Base-by-base conservation (phyloP, 2,888 invertebrate genomes). In the Alentia gelatinosa region DNA sequence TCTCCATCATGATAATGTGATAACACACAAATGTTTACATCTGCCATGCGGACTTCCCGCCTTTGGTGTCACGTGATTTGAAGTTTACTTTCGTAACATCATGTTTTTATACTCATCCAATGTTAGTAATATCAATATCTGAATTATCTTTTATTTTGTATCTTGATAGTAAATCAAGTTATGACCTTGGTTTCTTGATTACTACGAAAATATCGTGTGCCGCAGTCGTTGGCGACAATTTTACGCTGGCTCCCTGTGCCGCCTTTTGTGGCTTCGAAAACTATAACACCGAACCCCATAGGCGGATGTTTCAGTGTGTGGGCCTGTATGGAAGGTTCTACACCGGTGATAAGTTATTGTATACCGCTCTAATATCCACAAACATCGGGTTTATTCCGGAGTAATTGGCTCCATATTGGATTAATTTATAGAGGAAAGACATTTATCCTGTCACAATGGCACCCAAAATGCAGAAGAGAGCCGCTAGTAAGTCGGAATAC, bases 401-500 rank as follows among this genome's bases (percentile, higher is more conserved):
- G 30, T 35, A n/a, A 50, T 1, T 30, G 42, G 42, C 30, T 68
- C 23, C 37, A n/a, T 42, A 30, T 15, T 37, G 4, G 19, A 37
- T 15, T 35, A 37, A n/a, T 19, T 79, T 5, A 79, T 26, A 30
- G 19, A 47, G 47, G 26, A 30, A 26, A 79, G 35, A 79, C 19
- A n/a, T n/a, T n/a, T 23, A 79, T 7, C 19, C 12, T n/a, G n/a
- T 7, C 19, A 15, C 19, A 89, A 89, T 63, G 89, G 35, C 26
- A 5, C 89, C 89, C 9, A 89, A 42, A 88, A 79, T 91, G 89
- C 33, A 40, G 19, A 42, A 26, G 1, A 42, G 37, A 68, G 89
- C 26, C 26, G 35, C 90, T 86, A 90, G 91, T 75, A 93, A 92
- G 92, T 93, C 95, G 15, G 95, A 95, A 92, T 97, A 96, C 93